Conservation (phyloP, 2,113 vertebrate genomes). For the Lanius ludovicianus region DNA sequence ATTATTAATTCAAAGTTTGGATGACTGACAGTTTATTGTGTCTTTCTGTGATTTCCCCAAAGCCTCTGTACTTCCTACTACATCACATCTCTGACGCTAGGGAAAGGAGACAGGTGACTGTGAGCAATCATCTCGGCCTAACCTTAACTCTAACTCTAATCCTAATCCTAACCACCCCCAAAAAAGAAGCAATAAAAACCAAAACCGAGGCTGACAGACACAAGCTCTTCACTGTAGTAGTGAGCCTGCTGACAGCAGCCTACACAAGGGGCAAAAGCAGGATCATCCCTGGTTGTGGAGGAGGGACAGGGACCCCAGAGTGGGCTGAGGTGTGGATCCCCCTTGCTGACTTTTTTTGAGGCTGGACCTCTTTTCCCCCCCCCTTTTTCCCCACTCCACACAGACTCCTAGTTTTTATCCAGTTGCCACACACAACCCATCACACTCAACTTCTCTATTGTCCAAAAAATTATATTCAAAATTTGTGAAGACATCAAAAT, state of each 20-base stretch:
- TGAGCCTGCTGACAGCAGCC: constrained; percentile 67
- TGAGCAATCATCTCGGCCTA: background rate
- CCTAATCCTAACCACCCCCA: background rate
- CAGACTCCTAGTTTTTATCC: background rate
- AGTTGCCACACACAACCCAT: background rate
- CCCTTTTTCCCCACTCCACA: background rate
- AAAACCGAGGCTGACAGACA: constrained; percentile 72
- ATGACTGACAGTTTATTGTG: background rate
- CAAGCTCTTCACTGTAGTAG: constrained; percentile 72
- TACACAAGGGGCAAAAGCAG: background rate
- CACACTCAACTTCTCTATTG: background rate
- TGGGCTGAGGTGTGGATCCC: background rate
- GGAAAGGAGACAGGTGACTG: background rate
- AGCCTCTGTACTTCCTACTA: background rate
- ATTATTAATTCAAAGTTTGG: background rate
- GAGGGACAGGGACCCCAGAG: background rate
- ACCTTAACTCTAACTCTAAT: background rate
- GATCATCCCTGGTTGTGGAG: no score
- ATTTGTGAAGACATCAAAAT: background rate
- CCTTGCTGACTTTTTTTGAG: constrained; percentile 47
- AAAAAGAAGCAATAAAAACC: background rate
- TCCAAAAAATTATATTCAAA: background rate
- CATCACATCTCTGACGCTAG: background rate
- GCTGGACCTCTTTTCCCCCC: accelerated
- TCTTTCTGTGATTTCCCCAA: background rate